Evolutionary conservation across 1,140 invertebrate species (phyloP).

Genomic region (Nymphalis io): DNA sequence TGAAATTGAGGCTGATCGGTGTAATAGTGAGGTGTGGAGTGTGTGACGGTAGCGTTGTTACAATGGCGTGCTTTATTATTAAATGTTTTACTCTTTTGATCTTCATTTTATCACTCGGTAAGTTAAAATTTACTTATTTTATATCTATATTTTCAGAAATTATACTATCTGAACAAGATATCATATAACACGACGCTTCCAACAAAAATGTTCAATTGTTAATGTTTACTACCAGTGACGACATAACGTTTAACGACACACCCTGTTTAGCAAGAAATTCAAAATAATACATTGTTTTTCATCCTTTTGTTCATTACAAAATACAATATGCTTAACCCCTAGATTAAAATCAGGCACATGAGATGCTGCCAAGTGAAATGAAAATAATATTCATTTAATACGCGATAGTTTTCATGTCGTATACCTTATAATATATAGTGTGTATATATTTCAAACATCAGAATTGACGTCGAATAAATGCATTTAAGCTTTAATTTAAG

Average conservation of each 20-base stretch:
- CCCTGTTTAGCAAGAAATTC: conserved; percentile 26
- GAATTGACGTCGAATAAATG: neutral
- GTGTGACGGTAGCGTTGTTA: conserved; percentile 33
- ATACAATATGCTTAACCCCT: neutral
- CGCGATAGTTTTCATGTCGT: too few species aligned
- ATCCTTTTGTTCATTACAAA: neutral
- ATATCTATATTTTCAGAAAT: neutral
- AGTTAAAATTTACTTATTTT: conserved; percentile 35
- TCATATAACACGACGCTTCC: neutral
- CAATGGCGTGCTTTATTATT: conserved; percentile 50
- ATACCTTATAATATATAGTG: too few species aligned
- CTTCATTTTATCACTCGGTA: conserved; percentile 44
- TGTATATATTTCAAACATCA: too few species aligned
- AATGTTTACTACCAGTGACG: conserved; percentile 27
- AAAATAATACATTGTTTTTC: conserved; percentile 18
- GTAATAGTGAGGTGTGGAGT: conserved; percentile 29
- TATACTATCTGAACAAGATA: neutral
- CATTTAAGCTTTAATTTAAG: neutral
- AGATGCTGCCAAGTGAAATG: too few species aligned
- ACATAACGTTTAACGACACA: conserved; percentile 33
- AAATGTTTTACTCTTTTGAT: conserved; percentile 46
- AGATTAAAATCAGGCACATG: too few species aligned
- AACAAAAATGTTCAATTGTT: conserved; percentile 17
- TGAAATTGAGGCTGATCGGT: too few species aligned
- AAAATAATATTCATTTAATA: too few species aligned